A percentile compares a stretch with the other conserved stretches of the same genome.
These are phyloP conservation scores for Galeruca laticollis DNA, from an alignment of 2,888 invertebrate genomes.

Conservation along the genomic window DNA sequence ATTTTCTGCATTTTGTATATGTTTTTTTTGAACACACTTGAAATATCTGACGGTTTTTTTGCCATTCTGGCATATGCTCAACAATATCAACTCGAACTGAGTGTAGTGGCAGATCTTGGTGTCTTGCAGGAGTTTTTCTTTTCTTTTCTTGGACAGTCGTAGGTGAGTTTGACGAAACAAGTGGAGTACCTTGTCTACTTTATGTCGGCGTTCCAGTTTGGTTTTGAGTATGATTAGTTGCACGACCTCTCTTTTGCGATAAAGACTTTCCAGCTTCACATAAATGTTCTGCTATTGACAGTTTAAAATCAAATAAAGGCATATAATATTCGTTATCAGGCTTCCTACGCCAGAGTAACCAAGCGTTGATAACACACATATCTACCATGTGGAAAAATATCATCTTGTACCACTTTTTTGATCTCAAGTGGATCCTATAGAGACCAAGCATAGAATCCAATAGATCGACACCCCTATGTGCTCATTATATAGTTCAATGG, in stretches of 20 bases:
- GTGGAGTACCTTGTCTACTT: no score
- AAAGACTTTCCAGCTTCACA: slow-evolving; percentile 19
- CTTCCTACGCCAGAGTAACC: slow-evolving; percentile 21
- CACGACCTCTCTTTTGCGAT: slow-evolving; percentile 18
- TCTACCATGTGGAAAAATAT: no score
- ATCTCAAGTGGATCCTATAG: no score
- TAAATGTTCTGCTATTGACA: slow-evolving; percentile 20
- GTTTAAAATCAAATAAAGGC: slow-evolving; percentile 25
- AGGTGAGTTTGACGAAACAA: no score
- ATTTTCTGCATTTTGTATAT: slow-evolving; percentile 7
- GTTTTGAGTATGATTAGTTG: not conserved
- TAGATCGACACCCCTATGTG: slow-evolving; percentile 29
- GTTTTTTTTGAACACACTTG: not conserved
- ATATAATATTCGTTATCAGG: slow-evolving; percentile 17
- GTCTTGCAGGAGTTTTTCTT: slow-evolving; percentile 10
- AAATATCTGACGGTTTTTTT: no score
- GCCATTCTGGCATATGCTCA: slow-evolving; percentile 2
- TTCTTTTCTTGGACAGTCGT: no score
- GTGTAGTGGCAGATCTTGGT: slow-evolving; percentile 11
- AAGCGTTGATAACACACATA: no score
- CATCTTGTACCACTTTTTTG: no score
- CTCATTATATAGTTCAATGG: slow-evolving; percentile 15
- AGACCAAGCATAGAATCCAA: no score
- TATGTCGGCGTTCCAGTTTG: not conserved
- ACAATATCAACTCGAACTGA: slow-evolving; percentile 11